Percentiles rank a stretch among this genome's conserved stretches.
phyloP scores from a whole-genome alignment of 2,113 vertebrate genomes.

The Microcebus ravelobensis region DNA sequence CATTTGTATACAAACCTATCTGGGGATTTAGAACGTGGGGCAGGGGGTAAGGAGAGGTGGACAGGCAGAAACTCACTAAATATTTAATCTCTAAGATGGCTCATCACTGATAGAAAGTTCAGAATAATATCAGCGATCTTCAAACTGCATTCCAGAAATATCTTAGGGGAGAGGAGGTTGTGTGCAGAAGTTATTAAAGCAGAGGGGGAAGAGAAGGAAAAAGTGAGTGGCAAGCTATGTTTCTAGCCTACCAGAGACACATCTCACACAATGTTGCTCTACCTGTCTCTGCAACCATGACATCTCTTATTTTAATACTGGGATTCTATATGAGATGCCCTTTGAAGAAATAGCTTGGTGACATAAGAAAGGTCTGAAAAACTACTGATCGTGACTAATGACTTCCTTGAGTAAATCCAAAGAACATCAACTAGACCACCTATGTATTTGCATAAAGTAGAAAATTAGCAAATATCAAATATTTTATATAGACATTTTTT shows the following conservation, averaged over 20 bases:
- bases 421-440: background rate
- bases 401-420: conserved; percentile 44
- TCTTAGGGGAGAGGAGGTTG: background rate
- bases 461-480: background rate
- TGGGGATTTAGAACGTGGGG: background rate
- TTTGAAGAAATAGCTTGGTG: background rate
- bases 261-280: background rate
- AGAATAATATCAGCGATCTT: background rate
- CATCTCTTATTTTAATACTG: background rate
- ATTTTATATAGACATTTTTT: conserved; percentile 9
- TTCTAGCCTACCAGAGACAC: background rate
- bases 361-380: background rate
- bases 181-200: background rate
- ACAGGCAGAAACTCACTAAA: background rate
- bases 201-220: background rate
- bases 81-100: background rate
- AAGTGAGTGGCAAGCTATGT: background rate
- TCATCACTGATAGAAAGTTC: background rate
- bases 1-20: background rate
- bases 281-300: background rate
- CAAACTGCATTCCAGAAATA: background rate
- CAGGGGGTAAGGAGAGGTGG: background rate
- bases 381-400: background rate
- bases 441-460: background rate
- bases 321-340: background rate